Conservation (phyloP, 2,113 vertebrate genomes). For the Austrofundulus limnaeus region DNA sequence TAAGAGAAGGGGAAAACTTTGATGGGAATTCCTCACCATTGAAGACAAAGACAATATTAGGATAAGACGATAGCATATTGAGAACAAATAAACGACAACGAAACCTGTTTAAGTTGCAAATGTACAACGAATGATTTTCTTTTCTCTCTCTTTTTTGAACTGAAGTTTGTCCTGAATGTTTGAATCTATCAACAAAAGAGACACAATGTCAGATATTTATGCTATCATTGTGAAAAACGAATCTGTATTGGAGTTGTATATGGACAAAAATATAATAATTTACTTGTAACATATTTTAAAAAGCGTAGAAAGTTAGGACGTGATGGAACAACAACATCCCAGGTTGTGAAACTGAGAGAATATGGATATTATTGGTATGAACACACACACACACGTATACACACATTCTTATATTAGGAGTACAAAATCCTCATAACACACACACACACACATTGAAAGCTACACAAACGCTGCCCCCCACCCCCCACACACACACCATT, state of each 20-base stretch:
- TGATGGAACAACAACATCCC: conserved; percentile 71
- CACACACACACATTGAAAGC: conserved; percentile 39
- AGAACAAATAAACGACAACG: conserved; percentile 68
- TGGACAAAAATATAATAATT: conserved; percentile 68
- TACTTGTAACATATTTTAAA: conserved; percentile 65
- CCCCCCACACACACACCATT: conserved; percentile 42
- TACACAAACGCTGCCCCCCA: conserved; percentile 49
- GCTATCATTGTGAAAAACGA: conserved; percentile 61
- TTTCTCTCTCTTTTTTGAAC: conserved; percentile 48
- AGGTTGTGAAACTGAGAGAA: conserved; percentile 39
- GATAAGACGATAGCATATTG: conserved; percentile 91
- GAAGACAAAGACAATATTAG: conserved; percentile 99
- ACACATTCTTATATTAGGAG: conserved; percentile 49
- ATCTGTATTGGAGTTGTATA: conserved; percentile 67
- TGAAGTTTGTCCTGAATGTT: conserved; percentile 84
- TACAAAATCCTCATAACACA: conserved; percentile 20
- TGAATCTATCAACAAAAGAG: conserved; percentile 69
- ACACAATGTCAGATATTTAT: conserved; percentile 64
- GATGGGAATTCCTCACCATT: conserved; percentile 99
- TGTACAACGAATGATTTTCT: conserved; percentile 71
- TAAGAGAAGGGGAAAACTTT: conserved; percentile 99
- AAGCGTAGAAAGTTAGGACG: conserved; percentile 76
- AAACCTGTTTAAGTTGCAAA: conserved; percentile 87
- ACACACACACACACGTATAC: conserved; percentile 80
- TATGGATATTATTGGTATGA: conserved; percentile 50